Evolutionary conservation across 2,113 vertebrate species (phyloP), one percentile per base, ranked within the genome.

Genomic region (Pao palembangensis): DNA sequence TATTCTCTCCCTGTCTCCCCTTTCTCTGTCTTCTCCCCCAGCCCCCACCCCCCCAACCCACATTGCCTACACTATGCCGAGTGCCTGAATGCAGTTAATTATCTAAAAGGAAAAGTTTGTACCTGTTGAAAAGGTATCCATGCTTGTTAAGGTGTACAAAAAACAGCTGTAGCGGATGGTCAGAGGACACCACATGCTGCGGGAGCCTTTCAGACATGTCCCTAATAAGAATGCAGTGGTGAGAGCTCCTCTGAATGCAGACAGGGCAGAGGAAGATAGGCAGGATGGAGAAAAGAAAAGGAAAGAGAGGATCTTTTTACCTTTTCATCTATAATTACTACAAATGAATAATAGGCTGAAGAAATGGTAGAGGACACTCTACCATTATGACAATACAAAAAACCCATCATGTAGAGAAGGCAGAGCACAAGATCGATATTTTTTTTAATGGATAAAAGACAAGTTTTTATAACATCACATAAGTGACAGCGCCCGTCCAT

Each of bases 61-160:
- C 74, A 67, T 68, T 61, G 62, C 69, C 76, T 56, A 49, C 71
- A 73, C 69, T 47, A 62, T 18, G 6, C 68, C 34, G 69, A 83
- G 78, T 78, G 78, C 66, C 81, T 88, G 86, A 88, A 88, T 85
- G 79, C 74, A 58, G 82, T 84, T 90, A 88, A 90, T 90, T 89
- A 90, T 85, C 81, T 71, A 85, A 88, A 82, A 86, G 69, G 84
- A 87, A 88, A 88, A 88, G 85, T 88, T 90, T 89, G 81, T 87
- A 86, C 83, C 86, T 88, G 85, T 89, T 84, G 87, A 88, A 88
- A 88, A 88, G 83, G 77, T 75, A 83, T 73, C 72, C 66, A 67
- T 64, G 77, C 67, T 78, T 82, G 84, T 89, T 90, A 86, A 86
- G 84, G 80, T 73, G 77, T 75, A 89, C 88, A 89, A 89, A 87